These are phyloP conservation scores for Emydocephalus ijimae DNA, from an alignment of 2,113 vertebrate genomes.

Conservation along the genomic window DNA sequence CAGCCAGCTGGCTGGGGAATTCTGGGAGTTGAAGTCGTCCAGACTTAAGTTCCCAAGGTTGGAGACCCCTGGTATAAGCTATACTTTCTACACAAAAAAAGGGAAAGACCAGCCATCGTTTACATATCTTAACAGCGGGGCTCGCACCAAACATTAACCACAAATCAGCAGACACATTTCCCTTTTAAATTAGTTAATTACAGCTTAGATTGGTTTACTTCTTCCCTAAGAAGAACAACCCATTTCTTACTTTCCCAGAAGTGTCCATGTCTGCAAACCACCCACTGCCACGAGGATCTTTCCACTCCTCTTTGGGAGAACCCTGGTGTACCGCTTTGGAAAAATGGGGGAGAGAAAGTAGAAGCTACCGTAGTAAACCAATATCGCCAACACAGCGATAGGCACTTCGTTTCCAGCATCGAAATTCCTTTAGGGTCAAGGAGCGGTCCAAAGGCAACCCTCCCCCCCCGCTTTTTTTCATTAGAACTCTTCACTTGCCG, in stretches of 20 bases:
- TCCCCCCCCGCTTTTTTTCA: too few relatives aligned
- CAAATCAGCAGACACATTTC: neutral
- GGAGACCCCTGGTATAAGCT: too few relatives aligned
- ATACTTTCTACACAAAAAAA: neutral
- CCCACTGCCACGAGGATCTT: neutral
- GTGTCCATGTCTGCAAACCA: slow-evolving; percentile 53
- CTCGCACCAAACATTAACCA: neutral
- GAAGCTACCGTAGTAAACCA: neutral
- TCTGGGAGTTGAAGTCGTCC: too few relatives aligned
- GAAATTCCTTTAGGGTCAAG: neutral
- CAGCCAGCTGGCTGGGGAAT: too few relatives aligned
- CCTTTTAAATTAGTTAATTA: neutral
- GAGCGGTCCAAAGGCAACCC: neutral
- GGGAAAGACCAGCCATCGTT: neutral
- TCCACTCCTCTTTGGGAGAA: neutral
- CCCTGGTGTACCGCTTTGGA: neutral
- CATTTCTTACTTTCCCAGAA: slow-evolving; percentile 54
- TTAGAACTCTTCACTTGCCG: neutral
- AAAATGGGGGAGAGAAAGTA: neutral
- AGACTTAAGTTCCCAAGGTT: too few relatives aligned
- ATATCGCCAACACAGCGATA: neutral
- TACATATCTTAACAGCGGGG: neutral
- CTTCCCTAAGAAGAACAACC: fast-evolving
- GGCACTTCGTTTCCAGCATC: neutral
- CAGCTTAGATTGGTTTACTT: neutral